Conservation (phyloP, 2,888 invertebrate genomes). For the Drosophila koepferae region DNA sequence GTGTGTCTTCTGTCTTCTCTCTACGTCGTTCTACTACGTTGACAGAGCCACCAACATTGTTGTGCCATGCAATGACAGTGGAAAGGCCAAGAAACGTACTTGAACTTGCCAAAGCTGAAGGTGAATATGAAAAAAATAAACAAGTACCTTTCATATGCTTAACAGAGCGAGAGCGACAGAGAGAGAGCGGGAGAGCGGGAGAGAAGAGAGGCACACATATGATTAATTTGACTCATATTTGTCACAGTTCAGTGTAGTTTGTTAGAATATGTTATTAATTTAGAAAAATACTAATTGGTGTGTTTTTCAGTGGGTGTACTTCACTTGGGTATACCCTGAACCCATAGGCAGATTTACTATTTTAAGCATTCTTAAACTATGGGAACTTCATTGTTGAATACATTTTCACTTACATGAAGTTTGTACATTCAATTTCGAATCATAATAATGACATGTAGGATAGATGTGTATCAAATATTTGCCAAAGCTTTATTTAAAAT, state of each 20-base stretch:
- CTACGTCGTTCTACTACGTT: background rate
- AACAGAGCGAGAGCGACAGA: background rate
- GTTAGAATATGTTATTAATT: background rate
- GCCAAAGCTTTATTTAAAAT: no score
- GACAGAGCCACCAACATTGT: background rate
- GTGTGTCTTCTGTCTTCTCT: background rate
- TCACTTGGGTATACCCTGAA: background rate
- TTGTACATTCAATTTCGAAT: background rate
- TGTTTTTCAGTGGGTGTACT: background rate
- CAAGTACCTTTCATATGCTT: background rate
- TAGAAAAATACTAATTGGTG: background rate
- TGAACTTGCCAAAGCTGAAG: slow-evolving; percentile 42
- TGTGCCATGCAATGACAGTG: slow-evolving; percentile 24
- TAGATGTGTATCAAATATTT: background rate
- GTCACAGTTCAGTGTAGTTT: background rate
- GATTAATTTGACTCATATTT: background rate
- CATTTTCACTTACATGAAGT: background rate
- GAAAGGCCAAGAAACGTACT: slow-evolving; percentile 52
- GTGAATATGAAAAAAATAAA: background rate
- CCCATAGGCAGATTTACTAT: background rate
- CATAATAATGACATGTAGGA: background rate
- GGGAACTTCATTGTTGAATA: background rate
- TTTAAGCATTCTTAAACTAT: background rate
- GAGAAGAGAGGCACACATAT: background rate
- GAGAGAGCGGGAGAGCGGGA: background rate